phyloP scores from a whole-genome alignment of 2,113 vertebrate genomes.

The Campylomormyrus tamandua region DNA sequence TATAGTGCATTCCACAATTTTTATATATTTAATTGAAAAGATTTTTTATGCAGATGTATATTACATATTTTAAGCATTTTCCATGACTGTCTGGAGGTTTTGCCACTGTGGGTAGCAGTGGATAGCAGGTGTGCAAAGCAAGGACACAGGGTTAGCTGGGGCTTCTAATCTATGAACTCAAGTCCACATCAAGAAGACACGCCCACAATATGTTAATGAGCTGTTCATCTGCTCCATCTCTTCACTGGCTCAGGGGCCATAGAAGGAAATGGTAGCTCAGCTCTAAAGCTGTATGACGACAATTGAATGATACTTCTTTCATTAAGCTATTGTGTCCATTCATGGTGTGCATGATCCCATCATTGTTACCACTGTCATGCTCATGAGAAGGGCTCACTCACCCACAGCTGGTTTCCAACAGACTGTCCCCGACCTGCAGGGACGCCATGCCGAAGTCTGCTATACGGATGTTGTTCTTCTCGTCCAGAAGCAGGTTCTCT shows the following conservation, averaged over 20 bases:
- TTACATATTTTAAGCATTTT: not conserved
- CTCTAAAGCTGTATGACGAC: not conserved
- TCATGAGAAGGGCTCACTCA: constrained; percentile 54
- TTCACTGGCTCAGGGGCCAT: not conserved
- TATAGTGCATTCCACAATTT: not conserved
- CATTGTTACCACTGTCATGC: not conserved
- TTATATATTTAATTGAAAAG: not conserved
- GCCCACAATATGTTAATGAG: not conserved
- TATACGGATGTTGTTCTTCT: constrained; percentile 97
- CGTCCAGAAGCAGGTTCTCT: constrained; percentile 91
- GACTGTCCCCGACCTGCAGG: constrained; percentile 97
- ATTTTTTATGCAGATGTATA: not conserved
- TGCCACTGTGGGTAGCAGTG: not conserved
- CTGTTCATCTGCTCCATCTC: not conserved
- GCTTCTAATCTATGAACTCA: not conserved
- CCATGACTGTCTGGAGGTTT: not conserved
- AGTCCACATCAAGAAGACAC: not conserved
- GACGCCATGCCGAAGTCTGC: constrained; percentile 98
- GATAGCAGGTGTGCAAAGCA: not conserved
- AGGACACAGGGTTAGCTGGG: not conserved
- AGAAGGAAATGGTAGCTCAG: not conserved
- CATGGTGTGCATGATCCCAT: not conserved
- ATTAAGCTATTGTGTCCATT: not conserved
- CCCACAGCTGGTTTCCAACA: constrained; percentile 98
- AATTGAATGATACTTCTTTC: not conserved